phyloP scores from a whole-genome alignment of 2,888 invertebrate genomes.

The Andrena fulva region DNA sequence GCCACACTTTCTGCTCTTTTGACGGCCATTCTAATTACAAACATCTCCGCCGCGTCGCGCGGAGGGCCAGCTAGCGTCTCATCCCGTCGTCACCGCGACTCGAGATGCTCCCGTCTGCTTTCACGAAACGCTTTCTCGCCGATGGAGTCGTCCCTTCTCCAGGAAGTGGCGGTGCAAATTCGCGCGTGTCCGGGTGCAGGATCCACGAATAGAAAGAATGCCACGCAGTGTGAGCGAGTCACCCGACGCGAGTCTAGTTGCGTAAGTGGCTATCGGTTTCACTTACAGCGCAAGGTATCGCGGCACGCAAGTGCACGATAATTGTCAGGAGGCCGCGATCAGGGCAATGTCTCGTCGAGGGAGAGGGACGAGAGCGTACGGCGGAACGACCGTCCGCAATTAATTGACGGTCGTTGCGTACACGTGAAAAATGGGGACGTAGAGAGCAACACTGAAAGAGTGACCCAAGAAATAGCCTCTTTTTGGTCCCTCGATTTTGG shows the following conservation, averaged over 20 bases:
- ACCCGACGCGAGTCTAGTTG: conserved; percentile 46
- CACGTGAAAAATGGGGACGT: background rate
- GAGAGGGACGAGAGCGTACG: conserved; percentile 4
- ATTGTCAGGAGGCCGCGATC: conserved; percentile 39
- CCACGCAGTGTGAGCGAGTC: conserved; percentile 15
- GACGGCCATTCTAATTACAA: conserved; percentile 8
- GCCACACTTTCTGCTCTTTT: conserved; percentile 45
- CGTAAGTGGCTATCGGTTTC: conserved; percentile 65
- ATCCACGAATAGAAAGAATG: conserved; percentile 43
- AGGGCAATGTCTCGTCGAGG: conserved; percentile 50
- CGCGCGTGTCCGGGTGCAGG: conserved; percentile 28
- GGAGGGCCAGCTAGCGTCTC: background rate
- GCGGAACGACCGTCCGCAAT: background rate
- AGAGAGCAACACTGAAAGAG: background rate
- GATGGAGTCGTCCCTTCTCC: conserved; percentile 24
- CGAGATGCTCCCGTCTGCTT: conserved; percentile 30
- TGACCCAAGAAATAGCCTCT: too few relatives aligned
- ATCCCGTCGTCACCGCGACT: background rate
- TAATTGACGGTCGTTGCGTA: background rate
- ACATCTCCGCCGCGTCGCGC: background rate
- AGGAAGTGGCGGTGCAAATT: conserved; percentile 35
- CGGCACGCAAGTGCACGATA: conserved; percentile 56
- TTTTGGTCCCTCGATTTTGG: too few relatives aligned
- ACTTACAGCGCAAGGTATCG: conserved; percentile 38
- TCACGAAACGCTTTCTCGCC: conserved; percentile 55